A percentile compares a stretch with the other conserved stretches of the same genome.
phyloP scores from a whole-genome alignment of 2,797 vertebrate species.

The Parambassis ranga region DNA sequence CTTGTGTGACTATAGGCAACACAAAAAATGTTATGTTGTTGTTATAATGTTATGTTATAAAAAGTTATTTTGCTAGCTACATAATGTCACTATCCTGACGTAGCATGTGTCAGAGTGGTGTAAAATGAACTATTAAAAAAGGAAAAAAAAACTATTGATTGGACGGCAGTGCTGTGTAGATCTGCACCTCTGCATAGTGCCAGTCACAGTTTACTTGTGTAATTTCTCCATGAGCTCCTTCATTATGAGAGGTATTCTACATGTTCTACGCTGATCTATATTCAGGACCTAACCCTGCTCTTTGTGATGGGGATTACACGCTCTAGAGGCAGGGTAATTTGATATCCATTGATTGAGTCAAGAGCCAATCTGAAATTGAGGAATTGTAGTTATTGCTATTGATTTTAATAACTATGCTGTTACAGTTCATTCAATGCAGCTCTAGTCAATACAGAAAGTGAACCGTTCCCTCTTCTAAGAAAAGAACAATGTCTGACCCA shows the following conservation, averaged over 20 bases:
- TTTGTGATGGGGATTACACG: slow-evolving; percentile 72
- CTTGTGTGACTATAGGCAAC: too few relatives aligned
- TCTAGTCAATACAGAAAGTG: slow-evolving; percentile 59
- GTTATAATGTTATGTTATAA: too few relatives aligned
- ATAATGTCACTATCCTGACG: too few relatives aligned
- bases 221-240: slow-evolving; percentile 38
- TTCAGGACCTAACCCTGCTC: slow-evolving; percentile 53
- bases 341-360: slow-evolving; percentile 81
- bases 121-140: slow-evolving; percentile 7
- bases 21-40: too few relatives aligned
- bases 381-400: slow-evolving; percentile 85
- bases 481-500: slow-evolving; percentile 4
- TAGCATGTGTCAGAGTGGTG: background rate
- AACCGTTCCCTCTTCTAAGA: slow-evolving; percentile 40
- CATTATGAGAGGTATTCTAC: slow-evolving; percentile 45
- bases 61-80: background rate
- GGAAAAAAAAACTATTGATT: slow-evolving; percentile 5
- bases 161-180: background rate
- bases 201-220: slow-evolving; percentile 29
- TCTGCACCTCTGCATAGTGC: slow-evolving; percentile 18
- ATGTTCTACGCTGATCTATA: slow-evolving; percentile 65
- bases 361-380: slow-evolving; percentile 78
- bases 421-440: slow-evolving; percentile 76
- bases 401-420: slow-evolving; percentile 86
- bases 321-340: slow-evolving; percentile 79